Conservation (phyloP, 35 echinoderm and acorn worm genomes). For the Heliocidaris erythrogramma region DNA sequence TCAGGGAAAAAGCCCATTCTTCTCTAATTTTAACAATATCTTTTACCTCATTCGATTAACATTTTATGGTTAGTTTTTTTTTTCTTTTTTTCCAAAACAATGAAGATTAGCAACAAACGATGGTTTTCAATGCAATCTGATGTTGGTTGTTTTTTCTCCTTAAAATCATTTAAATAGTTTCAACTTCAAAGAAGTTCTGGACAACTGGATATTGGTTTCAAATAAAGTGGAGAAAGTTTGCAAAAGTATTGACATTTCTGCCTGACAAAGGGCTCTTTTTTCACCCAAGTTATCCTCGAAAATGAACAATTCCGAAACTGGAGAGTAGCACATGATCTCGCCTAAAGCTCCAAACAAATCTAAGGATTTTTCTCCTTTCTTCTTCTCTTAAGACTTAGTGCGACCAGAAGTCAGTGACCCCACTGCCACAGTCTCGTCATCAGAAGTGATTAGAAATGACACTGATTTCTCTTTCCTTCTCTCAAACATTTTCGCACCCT, state of each 20-base stretch:
- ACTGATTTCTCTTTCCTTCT: neutral
- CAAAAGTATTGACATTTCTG: neutral
- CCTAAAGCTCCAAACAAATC: neutral
- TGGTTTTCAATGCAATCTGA: no score
- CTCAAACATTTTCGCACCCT: neutral
- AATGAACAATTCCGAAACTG: slow-evolving; percentile 12
- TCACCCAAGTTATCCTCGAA: neutral
- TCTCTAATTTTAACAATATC: no score
- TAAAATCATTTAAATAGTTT: no score
- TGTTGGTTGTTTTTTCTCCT: no score
- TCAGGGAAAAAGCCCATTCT: no score
- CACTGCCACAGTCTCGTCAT: neutral
- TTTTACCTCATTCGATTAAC: no score
- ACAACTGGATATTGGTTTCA: neutral
- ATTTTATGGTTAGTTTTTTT: no score
- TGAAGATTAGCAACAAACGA: no score
- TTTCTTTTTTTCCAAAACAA: no score
- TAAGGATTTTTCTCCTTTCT: neutral
- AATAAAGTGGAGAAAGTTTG: neutral
- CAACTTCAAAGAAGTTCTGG: neutral
- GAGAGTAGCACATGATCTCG: slow-evolving; percentile 8
- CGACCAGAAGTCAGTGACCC: neutral
- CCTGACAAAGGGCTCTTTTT: neutral
- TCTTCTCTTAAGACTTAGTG: neutral
- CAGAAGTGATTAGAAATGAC: slow-evolving; percentile 35